These are phyloP conservation scores for Leptinotarsa tumamoca DNA, from an alignment of 2,888 invertebrate genomes.

Conservation along the genomic window DNA sequence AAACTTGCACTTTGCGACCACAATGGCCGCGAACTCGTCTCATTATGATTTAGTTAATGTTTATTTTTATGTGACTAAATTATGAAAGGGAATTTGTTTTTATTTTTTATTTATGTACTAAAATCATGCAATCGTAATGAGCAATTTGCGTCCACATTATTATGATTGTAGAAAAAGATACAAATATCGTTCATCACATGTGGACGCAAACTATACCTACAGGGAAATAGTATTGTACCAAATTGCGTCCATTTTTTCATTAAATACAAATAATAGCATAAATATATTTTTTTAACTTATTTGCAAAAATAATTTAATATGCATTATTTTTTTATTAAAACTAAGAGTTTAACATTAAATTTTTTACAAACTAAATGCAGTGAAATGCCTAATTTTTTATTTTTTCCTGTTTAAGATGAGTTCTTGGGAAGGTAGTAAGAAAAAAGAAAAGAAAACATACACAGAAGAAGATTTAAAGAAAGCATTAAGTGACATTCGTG, in stretches of 20 bases:
- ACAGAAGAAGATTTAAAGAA: background rate
- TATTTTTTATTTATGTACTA: no score
- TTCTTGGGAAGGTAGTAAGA: conserved; percentile 19
- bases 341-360: conserved; percentile 15
- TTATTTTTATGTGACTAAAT: no score
- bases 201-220: conserved; percentile 22
- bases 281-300: conserved; percentile 3
- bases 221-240: conserved; percentile 7
- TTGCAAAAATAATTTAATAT: background rate
- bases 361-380: background rate
- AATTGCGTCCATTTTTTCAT: conserved; percentile 22
- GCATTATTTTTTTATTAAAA: conserved; percentile 10
- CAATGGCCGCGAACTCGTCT: background rate
- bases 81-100: no score
- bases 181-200: no score
- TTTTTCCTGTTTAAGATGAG: conserved; percentile 20
- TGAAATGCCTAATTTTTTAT: conserved; percentile 19
- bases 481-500: conserved; percentile 13
- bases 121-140: no score
- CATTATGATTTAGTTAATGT: no score
- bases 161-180: no score
- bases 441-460: conserved; percentile 5
- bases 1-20: conserved; percentile 7
- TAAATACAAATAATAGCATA: background rate
- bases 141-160: no score